Base-by-base conservation (phyloP, 2,113 vertebrate genomes). In the Cathartes aura region DNA sequence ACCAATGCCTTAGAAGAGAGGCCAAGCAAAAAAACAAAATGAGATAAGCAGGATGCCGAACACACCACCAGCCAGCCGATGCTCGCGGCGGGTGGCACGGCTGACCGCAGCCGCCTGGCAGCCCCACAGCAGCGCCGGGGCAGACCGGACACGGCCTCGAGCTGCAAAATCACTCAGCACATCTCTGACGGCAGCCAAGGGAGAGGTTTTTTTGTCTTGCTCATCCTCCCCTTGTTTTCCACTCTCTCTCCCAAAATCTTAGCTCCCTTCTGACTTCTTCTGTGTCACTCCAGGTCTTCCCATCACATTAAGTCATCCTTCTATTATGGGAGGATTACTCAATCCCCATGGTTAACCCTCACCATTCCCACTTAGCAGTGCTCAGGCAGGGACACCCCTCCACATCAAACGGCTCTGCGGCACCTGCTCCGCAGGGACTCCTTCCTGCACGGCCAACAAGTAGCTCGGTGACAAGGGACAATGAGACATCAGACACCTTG, bases 11-110 rank as follows among this genome's bases (percentile, higher is more conserved):
- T 2, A 30, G 56, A 24, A 34, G 80, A 63, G 63, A 64, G 30
- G 56, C 38, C 38, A 52, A 48, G 80, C 18, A 19, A 59, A 68
- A n/a, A 64, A 15, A 10, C 27, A 36, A 12, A 15, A 11, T 18
- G 43, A 58, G 50, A 24, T 10, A 15, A 10, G 58, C 26, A 6
- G 47, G 52, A 20, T 34, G 91, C 52, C 1, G 5, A 32, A 47
- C 0, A 18, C 58, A 18, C 34, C 24, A 3, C 0, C 2, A 30
- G 53, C 9, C 2, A 9, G 67, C 3, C 24, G 63, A 27, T 14
- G 67, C 42, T 45, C 3, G 3, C 3, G 24, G 36, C 1, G 8
- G 24, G 67, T 17, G 30, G 38, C 66, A 67, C 10, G 5, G 1
- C 52, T 5, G 38, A n/a, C 34, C 2, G 5, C 43, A 63, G 75